These are phyloP conservation scores for Phrynocephalus forsythii DNA, from an alignment of 2,797 vertebrate genomes.

Conservation along the genomic window DNA sequence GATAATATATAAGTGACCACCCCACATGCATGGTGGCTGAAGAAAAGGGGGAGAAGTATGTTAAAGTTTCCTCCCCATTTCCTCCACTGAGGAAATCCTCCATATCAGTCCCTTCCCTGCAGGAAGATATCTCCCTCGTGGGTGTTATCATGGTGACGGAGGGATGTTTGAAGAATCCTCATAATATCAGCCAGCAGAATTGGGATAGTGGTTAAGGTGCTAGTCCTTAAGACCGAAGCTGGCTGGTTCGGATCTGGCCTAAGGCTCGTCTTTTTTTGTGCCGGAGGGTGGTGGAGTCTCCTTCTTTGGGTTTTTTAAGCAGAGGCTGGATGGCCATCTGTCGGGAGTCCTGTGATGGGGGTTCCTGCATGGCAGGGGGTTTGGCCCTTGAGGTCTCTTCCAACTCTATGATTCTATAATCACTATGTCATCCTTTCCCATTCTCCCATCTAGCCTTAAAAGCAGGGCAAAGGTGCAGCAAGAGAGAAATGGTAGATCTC, in stretches of 20 bases:
- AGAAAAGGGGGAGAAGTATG: not conserved
- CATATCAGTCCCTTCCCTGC: not conserved
- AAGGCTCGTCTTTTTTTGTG: too few species aligned
- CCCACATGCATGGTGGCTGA: not conserved
- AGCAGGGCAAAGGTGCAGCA: not conserved
- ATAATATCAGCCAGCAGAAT: not conserved
- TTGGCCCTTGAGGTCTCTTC: too few species aligned
- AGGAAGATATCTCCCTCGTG: not conserved
- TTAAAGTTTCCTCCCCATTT: not conserved
- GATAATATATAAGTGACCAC: not conserved
- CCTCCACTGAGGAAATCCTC: not conserved
- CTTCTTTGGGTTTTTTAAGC: too few species aligned
- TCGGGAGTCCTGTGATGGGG: too few species aligned
- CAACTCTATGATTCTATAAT: not conserved
- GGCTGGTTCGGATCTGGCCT: too few species aligned
- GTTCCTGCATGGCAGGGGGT: too few species aligned
- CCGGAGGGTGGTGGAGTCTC: too few species aligned
- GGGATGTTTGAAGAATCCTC: not conserved
- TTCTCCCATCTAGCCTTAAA: not conserved
- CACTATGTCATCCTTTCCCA: not conserved
- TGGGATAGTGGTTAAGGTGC: too few species aligned
- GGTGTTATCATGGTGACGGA: not conserved
- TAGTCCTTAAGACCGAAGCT: too few species aligned
- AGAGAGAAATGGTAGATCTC: not conserved
- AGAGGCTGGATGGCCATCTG: too few species aligned